These are phyloP conservation scores for Cossypha polioptera DNA, from an alignment of 2,797 vertebrate species.

Conservation along the genomic window DNA sequence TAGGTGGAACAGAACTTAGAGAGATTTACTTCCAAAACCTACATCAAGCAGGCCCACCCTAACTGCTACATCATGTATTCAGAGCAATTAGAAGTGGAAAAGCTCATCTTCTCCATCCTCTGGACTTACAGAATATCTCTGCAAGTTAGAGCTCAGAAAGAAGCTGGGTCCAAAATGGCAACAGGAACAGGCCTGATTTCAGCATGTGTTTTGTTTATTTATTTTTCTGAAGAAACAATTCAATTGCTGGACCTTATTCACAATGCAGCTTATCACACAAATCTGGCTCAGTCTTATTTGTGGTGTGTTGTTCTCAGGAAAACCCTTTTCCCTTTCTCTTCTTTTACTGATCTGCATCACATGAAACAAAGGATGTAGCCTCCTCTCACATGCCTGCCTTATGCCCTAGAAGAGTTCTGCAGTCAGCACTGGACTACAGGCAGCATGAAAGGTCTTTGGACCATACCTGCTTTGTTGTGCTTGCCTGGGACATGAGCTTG, in stretches of 20 bases:
- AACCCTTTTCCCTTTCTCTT: not conserved
- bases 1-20: not conserved
- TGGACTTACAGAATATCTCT: not conserved
- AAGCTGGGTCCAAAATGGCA: not conserved
- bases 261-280: not conserved
- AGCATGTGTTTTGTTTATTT: not conserved
- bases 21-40: not conserved
- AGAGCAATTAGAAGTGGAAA: not conserved
- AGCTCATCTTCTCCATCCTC: not conserved
- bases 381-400: not conserved
- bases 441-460: not conserved
- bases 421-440: not conserved
- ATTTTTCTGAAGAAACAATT: not conserved
- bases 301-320: not conserved
- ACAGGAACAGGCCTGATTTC: not conserved
- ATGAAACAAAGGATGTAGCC: not conserved
- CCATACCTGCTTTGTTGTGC: not conserved
- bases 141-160: not conserved
- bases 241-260: not conserved
- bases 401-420: not conserved
- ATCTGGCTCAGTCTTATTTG: not conserved
- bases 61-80: not conserved
- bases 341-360: not conserved
- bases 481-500: not conserved
- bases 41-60: not conserved